These are phyloP conservation scores for Tortricodes alternella DNA, from an alignment of 2,888 invertebrate species.

Conservation along the genomic window DNA sequence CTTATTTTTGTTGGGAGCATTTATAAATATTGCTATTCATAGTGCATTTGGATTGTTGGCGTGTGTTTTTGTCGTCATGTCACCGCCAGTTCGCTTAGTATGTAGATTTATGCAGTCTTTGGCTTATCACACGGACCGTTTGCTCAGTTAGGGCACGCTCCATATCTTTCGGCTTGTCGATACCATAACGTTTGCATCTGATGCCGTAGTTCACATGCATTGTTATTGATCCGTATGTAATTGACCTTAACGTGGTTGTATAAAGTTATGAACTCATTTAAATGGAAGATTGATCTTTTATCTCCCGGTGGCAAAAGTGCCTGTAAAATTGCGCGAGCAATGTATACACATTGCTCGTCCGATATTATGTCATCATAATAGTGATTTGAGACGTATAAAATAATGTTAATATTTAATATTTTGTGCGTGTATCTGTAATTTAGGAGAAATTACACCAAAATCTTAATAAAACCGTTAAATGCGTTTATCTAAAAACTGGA, in stretches of 20 bases:
- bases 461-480: too few relatives aligned
- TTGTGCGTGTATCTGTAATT: too few relatives aligned
- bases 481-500: too few relatives aligned
- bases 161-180: conserved; percentile 65
- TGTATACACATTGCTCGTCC: too few relatives aligned
- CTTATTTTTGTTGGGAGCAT: conserved; percentile 56
- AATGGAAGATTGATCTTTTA: too few relatives aligned
- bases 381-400: too few relatives aligned
- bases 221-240: background rate
- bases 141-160: conserved; percentile 61
- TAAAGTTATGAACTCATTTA: too few relatives aligned
- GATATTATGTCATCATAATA: too few relatives aligned
- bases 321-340: too few relatives aligned
- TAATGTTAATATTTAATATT: too few relatives aligned
- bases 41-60: conserved; percentile 48
- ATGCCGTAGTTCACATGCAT: conserved; percentile 28
- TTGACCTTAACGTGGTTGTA: background rate
- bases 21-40: conserved; percentile 41
- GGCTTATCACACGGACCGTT: conserved; percentile 70
- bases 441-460: too few relatives aligned
- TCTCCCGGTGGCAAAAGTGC: too few relatives aligned
- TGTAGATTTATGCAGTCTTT: conserved; percentile 73
- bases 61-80: conserved; percentile 59
- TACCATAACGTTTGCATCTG: conserved; percentile 49
- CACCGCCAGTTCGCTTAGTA: conserved; percentile 56